Evolutionary conservation across 2,113 vertebrate genomes (phyloP).

Genomic region (Peromyscus californicus): DNA sequence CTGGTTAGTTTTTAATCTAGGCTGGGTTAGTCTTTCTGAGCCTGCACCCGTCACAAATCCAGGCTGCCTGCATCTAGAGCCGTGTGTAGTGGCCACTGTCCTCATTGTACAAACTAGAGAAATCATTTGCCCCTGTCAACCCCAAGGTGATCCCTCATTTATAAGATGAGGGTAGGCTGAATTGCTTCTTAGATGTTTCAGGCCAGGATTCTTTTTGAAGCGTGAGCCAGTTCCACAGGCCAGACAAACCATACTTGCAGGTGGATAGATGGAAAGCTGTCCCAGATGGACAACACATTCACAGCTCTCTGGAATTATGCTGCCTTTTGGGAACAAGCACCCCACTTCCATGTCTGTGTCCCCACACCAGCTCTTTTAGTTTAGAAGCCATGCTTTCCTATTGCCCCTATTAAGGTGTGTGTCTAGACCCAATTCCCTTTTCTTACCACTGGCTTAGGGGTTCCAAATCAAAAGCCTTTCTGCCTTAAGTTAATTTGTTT

Average conservation of each 20-base stretch:
- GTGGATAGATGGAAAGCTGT: too few species aligned
- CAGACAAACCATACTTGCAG: not conserved
- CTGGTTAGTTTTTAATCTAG: not conserved
- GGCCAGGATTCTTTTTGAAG: not conserved
- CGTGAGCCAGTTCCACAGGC: not conserved
- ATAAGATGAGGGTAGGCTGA: not conserved
- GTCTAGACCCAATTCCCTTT: not conserved
- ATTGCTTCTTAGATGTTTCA: not conserved
- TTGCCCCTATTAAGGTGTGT: not conserved
- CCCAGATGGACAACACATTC: not conserved
- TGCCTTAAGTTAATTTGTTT: not conserved
- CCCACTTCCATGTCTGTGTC: not conserved
- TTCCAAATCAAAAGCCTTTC: slow-evolving; percentile 17
- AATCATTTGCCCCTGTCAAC: not conserved
- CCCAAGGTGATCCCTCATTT: not conserved
- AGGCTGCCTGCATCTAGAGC: not conserved
- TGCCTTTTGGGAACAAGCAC: not conserved
- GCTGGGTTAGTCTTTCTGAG: not conserved
- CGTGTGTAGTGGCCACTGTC: not conserved
- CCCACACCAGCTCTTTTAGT: not conserved
- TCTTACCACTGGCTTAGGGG: not conserved
- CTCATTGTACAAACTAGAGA: too few species aligned
- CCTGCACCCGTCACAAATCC: not conserved
- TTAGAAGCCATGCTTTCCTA: not conserved
- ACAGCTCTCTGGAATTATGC: not conserved